Evolutionary conservation across 2,797 vertebrate genomes (phyloP), one percentile per base, ranked within the genome.

Genomic region (Podarcis lilfordi): DNA sequence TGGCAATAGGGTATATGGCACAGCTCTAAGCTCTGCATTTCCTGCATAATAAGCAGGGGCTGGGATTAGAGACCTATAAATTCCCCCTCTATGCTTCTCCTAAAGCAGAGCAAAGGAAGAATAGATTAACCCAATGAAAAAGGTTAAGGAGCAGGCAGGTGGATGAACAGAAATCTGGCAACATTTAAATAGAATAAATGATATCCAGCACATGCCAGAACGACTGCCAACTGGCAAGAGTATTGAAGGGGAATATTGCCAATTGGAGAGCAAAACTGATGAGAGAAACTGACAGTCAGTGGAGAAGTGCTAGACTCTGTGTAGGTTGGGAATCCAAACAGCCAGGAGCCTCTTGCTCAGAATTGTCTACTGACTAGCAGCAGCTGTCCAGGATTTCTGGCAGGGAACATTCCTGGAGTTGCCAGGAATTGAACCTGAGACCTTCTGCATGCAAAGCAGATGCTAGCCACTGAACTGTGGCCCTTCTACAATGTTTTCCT

Each of bases 311-410:
- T 76, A 50, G 81, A 74, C 13, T 3, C 25, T 0, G 0, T 0
- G 6, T 29, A 83, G 32, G 66, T 4, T 0, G 0, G 66, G 29
- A 1, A 0, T 90, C 85, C 37, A 40, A 81, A 0, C 0, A 25
- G 66, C 76, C 75, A 84, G 43, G 86, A 29, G 15, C 32, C 50
- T 64, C 4, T 10, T 35, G 1, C 29, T 64, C 61, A 64, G 61
- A 19, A 64, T 8, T 64, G 61, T 64, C 61, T 23, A 64, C 21
- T 64, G 61, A 64, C 21, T 64, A 21, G 61, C 6, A 64, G 17
- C 19, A 64, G 61, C 1, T 64, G 61, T 23, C 61, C 21, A 64
- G 61, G 61, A 23, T 64, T 64, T 23, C 61, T 19, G 61, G 61
- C 61, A 64, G 21, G 61, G 61, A 64, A 64, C 21, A 71, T n/a